These are phyloP conservation scores for Micrasema longulum DNA, from an alignment of 1,140 invertebrate species.

Conservation along the genomic window DNA sequence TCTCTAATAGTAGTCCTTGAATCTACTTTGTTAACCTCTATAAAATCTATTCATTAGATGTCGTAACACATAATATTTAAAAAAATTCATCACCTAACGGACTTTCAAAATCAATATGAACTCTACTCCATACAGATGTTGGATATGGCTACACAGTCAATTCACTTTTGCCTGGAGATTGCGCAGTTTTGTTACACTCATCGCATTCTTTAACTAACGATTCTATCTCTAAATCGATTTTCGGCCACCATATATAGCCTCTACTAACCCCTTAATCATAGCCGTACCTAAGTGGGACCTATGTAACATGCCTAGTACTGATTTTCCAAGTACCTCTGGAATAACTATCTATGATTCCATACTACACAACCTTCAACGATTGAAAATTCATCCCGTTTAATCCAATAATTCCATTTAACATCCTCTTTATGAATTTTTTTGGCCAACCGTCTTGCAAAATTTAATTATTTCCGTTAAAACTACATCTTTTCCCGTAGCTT, in stretches of 20 bases:
- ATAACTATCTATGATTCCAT: background rate
- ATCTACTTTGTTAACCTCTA: background rate
- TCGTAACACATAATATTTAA: background rate
- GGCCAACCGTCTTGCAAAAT: no score
- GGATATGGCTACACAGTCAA: background rate
- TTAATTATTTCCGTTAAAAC: no score
- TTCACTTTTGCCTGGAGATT: background rate
- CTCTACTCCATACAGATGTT: background rate
- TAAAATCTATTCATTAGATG: background rate
- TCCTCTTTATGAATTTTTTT: no score
- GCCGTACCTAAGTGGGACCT: background rate
- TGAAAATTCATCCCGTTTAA: background rate
- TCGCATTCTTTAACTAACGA: background rate
- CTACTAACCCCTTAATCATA: background rate
- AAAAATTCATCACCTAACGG: background rate
- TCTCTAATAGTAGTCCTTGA: background rate
- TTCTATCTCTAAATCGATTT: background rate
- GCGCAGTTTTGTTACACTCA: background rate
- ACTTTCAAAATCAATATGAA: background rate
- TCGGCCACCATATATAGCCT: background rate
- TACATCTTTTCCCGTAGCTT: no score
- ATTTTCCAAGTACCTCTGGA: background rate
- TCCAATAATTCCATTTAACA: background rate
- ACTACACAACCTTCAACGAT: background rate
- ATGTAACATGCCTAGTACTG: background rate